Conservation (phyloP, 2,888 invertebrate species). For the Meloe dianella region DNA sequence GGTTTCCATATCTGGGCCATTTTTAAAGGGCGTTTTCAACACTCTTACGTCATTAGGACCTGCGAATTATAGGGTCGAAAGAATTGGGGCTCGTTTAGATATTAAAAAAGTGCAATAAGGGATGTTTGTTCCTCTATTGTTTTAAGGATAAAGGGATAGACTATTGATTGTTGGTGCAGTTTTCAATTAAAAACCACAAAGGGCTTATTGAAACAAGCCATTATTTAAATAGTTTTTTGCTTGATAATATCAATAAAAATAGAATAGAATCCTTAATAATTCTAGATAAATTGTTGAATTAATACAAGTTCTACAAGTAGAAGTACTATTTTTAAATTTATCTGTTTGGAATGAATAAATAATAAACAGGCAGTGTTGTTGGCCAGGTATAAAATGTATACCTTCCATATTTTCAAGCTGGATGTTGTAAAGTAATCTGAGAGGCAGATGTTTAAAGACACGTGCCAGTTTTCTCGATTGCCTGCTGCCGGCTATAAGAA, state of each 20-base stretch:
- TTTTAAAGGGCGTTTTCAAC: constrained; percentile 24
- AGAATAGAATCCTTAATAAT: neutral
- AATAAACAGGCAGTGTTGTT: neutral
- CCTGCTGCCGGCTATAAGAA: constrained; percentile 2
- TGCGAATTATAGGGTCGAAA: constrained; percentile 9
- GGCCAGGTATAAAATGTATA: neutral
- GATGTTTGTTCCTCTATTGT: neutral
- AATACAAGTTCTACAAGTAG: neutral
- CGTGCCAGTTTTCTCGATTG: constrained; percentile 24
- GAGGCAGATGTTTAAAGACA: constrained; percentile 28
- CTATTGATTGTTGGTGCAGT: constrained; percentile 4
- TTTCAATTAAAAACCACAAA: neutral
- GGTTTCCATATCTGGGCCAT: neutral
- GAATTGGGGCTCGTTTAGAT: neutral
- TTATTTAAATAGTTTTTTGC: neutral
- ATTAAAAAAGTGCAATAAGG: constrained; percentile 3
- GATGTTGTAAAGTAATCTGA: constrained; percentile 8
- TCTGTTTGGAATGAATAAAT: neutral
- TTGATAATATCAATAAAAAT: neutral
- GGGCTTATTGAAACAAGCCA: neutral
- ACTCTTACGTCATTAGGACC: constrained; percentile 11
- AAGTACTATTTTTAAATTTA: neutral
- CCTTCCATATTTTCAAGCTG: neutral
- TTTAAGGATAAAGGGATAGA: neutral
- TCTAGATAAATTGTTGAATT: neutral